Evolutionary conservation across 2,888 invertebrate species (phyloP), one percentile per base, ranked within the genome.

Genomic region (Leptinotarsa haldemani): DNA sequence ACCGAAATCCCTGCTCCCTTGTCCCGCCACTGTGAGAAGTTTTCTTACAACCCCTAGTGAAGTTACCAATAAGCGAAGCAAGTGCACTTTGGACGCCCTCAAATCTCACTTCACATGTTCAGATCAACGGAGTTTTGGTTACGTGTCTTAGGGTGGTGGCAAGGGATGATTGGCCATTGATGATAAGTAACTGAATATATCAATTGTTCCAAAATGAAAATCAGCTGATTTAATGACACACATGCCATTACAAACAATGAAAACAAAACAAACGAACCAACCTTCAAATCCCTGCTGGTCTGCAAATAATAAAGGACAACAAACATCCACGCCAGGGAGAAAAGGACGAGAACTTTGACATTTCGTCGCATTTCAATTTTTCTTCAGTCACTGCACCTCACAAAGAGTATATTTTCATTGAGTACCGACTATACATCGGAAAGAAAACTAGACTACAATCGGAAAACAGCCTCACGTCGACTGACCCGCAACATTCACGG

Each of bases 321-420:
- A 86, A 90, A 91, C 90, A 91, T 91, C 91, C 91, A 91, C 80
- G 90, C 89, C 86, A 90, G 89, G 80, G 90, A 90, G 83, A 91
- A 89, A 77, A 91, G 86, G 80, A 91, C 86, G 82, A 91, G 87
- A 84, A 91, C 89, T 87, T 91, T 91, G 80, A 91, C 89, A 87
- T 91, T 91, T 79, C 91, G 89, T 85, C 91, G 88, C 91, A 91
- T 91, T 74, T 78, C 77, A 77, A 73, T 74, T 68, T 50, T 58
- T 70, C 75, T 77, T 73, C 76, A 64, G 71, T 66, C 73, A 74
- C 69, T 69, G 56, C 77, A 72, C 71, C 50, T 25, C 52, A 50
- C 25, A 63, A 61, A 52, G 70, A 40, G 65, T 73, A 69, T 71
- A 71, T 71, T 75, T 76, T 74, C 75, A 72, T 75, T 64, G 52